Conservation (phyloP, 2,113 vertebrate species). For the Bucco capensis region DNA sequence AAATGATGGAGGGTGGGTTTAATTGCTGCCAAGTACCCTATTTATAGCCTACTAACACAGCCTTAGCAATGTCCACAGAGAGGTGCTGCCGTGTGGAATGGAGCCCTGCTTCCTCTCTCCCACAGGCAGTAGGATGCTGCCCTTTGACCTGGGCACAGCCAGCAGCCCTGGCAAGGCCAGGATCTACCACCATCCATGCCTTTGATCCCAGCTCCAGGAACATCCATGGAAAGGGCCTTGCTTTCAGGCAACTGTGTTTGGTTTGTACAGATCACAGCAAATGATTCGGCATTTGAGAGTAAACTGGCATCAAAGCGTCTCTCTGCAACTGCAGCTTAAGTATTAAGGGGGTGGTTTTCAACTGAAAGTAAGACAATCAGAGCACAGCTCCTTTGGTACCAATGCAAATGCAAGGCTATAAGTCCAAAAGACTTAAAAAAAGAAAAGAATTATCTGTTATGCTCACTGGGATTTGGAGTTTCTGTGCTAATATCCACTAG, state of each 20-base stretch:
- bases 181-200: neutral
- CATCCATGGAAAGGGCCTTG: neutral
- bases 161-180: neutral
- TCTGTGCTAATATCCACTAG: neutral
- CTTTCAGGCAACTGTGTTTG: neutral
- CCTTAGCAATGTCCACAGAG: neutral
- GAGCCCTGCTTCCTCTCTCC: neutral
- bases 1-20: neutral
- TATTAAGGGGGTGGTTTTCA: neutral
- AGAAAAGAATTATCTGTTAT: neutral
- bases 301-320: neutral
- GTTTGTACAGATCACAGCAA: neutral
- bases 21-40: neutral
- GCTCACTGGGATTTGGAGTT: neutral
- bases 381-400: neutral
- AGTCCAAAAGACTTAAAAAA: neutral
- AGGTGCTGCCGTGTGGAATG: neutral
- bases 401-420: neutral
- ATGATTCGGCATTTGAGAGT: neutral
- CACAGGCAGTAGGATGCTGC: neutral
- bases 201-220: conserved; percentile 13
- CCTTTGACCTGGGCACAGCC: neutral
- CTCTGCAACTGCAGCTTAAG: neutral
- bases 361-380: neutral
- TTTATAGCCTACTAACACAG: neutral